Base-by-base conservation (phyloP, 2,888 invertebrate genomes). In the Apotomis betuletana region DNA sequence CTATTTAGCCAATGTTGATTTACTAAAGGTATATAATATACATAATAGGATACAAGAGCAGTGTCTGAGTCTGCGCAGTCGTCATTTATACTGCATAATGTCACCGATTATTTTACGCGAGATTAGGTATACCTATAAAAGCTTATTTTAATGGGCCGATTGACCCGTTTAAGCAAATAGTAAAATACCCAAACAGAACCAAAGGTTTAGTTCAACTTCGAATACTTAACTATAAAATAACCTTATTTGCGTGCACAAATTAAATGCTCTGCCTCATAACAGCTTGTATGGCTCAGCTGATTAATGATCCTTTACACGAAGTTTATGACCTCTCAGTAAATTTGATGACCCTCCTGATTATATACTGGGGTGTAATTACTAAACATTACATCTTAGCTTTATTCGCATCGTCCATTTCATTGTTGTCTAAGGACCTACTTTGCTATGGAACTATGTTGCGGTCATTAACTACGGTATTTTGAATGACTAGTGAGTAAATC, bases 281-380 rank as follows among this genome's bases (percentile, higher is more conserved):
- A 57, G 46, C 13, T 62, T 67, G 67, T 67, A 67, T 52, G 57
- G 38, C 61, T 41, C 41, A 15, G 71, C 52, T 68, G 72, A 72
- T 72, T 72, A 68, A 72, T 68, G 68, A 51, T 63, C 72, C 67
- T 67, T 59, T 68, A 72, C 62, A 57, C 27, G 46, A 67, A 63
- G 52, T 72, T 72, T 72, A 72, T 72, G 63, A 46, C 67, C 72
- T 72, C 72, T 54, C 58, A 68, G 63, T 59, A 72, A 72, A 67
- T 68, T 72, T 72, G 68, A 72, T 72, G 72, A 63, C 72, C 67
- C 58, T 52, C 71, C 62, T 59, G 68, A 59, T 67, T 63, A 55
- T 70, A 54, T 64, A 62, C 61, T 69, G 61, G 44, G 41, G 49
- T 54, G 62, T 68, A 72, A 63, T 68, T 60, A 72, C 72, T 72